These are phyloP conservation scores for Drosophila bunnanda DNA, from an alignment of 2,888 invertebrate genomes.

Conservation along the genomic window DNA sequence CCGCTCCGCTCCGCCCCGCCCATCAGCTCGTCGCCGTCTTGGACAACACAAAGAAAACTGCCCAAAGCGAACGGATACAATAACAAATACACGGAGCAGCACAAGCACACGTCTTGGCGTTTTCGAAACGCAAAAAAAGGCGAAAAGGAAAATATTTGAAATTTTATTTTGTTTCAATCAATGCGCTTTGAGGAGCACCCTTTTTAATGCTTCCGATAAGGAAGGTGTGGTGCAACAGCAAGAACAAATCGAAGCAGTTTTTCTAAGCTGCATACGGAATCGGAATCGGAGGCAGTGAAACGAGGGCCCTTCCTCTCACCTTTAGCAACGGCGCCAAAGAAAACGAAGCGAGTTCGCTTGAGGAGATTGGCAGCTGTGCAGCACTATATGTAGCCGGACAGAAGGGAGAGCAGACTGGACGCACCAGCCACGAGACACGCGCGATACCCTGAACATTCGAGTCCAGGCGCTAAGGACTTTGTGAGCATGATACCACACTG, in stretches of 20 bases:
- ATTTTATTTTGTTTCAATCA: constrained; percentile 34
- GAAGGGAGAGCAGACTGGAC: constrained; percentile 8
- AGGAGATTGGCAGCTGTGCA: constrained; percentile 39
- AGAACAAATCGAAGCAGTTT: constrained; percentile 15
- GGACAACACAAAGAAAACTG: constrained; percentile 70
- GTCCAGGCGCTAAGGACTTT: constrained; percentile 83
- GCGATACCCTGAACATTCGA: constrained; percentile 41
- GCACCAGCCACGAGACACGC: not conserved
- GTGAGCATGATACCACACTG: constrained; percentile 86
- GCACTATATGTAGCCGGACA: constrained; percentile 64
- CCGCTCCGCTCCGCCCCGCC: constrained; percentile 18
- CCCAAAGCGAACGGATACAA: constrained; percentile 46
- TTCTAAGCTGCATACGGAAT: constrained; percentile 1
- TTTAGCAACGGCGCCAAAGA: constrained; percentile 66
- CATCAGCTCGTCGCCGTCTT: constrained; percentile 23
- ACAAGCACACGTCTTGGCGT: constrained; percentile 62
- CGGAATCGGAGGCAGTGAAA: constrained; percentile 1
- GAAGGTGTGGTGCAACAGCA: constrained; percentile 12
- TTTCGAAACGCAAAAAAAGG: constrained; percentile 57
- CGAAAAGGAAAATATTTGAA: constrained; percentile 35
- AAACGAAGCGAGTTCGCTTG: constrained; percentile 68
- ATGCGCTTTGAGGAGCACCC: constrained; percentile 8
- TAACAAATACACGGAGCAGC: constrained; percentile 41
- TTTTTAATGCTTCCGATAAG: constrained; percentile 30
- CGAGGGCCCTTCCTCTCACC: not conserved